These are phyloP conservation scores for Pangasius larnaudii DNA, from an alignment of 2,797 vertebrate genomes.

Conservation along the genomic window DNA sequence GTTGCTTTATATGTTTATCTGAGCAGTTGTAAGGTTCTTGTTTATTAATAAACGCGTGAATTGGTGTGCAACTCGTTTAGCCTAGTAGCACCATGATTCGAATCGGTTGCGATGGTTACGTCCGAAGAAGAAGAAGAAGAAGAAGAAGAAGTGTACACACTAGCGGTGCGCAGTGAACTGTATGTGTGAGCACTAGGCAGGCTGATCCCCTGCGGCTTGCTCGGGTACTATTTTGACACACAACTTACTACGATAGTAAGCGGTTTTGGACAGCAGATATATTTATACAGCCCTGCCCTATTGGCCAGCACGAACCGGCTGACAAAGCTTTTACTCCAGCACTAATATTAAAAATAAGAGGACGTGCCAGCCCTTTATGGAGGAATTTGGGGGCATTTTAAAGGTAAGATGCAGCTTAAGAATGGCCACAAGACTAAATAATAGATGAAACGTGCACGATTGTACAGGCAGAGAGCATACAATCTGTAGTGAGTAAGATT, in stretches of 20 bases:
- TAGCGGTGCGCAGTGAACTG: neutral
- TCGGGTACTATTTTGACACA: constrained; percentile 15
- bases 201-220: neutral
- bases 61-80: neutral
- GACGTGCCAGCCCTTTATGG: neutral
- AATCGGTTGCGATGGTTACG: constrained; percentile 32
- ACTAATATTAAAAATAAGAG: neutral
- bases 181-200: neutral
- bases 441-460: neutral
- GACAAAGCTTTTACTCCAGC: neutral
- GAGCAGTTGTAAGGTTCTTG: neutral
- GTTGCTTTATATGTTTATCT: neutral
- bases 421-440: neutral
- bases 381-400: neutral
- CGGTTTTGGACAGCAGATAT: constrained; percentile 12
- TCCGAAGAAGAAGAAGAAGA: rapidly evolving
- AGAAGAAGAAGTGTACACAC: too few species aligned
- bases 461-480: neutral
- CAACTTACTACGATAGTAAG: constrained; percentile 6
- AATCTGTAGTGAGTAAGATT: neutral
- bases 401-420: neutral
- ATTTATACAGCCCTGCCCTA: constrained; percentile 25
- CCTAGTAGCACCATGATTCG: neutral
- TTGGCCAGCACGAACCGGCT: constrained; percentile 11
- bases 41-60: neutral